Evolutionary conservation across 2,113 vertebrate genomes (phyloP).

Genomic region (Zosterops pallidus): DNA sequence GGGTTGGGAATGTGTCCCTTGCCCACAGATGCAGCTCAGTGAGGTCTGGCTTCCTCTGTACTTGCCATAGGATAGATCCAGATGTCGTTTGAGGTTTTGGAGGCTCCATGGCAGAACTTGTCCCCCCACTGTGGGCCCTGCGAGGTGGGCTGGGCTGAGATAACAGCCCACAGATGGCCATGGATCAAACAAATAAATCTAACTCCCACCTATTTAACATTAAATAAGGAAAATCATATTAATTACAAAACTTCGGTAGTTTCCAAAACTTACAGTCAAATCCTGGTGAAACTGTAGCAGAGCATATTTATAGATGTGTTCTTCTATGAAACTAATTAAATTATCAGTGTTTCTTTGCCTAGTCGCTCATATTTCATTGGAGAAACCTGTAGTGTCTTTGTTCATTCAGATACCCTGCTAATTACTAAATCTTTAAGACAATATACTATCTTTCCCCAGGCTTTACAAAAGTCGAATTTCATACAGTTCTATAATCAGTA

Average conservation of each 20-base stretch:
- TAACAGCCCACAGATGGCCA: too few species aligned
- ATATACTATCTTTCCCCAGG: neutral
- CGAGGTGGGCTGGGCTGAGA: rapidly evolving
- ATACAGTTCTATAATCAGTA: neutral
- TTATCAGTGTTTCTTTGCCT: neutral
- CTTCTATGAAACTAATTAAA: neutral
- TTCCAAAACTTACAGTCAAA: neutral
- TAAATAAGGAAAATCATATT: neutral
- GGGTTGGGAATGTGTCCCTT: rapidly evolving
- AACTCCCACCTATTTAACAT: neutral
- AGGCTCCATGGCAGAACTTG: neutral
- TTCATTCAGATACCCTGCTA: neutral
- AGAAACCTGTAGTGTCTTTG: neutral
- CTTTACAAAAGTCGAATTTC: constrained; percentile 1
- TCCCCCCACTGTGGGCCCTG: neutral
- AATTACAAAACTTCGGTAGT: neutral
- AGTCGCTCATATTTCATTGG: neutral
- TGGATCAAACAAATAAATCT: neutral
- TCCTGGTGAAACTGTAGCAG: neutral
- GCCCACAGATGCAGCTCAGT: neutral
- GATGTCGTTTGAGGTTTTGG: neutral
- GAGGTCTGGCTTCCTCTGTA: neutral
- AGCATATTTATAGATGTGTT: neutral
- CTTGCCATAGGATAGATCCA: neutral
- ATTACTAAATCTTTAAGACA: constrained; percentile 1